Conservation (phyloP, 1,140 invertebrate species). For the Condylostylus longicornis region DNA sequence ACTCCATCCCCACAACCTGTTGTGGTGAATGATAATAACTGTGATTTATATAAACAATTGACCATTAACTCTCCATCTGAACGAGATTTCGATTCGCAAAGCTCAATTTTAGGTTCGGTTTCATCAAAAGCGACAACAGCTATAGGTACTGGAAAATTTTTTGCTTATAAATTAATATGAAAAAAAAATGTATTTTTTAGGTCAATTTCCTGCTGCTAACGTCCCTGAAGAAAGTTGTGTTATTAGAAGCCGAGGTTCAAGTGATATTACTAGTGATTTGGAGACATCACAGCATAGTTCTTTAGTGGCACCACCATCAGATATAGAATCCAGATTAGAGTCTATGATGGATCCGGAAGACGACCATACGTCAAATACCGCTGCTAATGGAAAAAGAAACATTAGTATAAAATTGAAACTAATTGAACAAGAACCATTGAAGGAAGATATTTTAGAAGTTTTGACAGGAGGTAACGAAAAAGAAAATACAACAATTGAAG, state of each 20-base stretch:
- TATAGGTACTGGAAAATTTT: too few relatives aligned
- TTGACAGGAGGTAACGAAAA: conserved; percentile 18
- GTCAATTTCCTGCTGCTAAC: conserved; percentile 2
- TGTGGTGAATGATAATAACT: conserved; percentile 29
- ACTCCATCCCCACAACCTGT: conserved; percentile 34
- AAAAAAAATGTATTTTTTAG: too few relatives aligned
- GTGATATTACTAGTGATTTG: conserved; percentile 28
- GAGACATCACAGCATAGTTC: conserved; percentile 31
- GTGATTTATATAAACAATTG: conserved; percentile 34
- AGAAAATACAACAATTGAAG: conserved; percentile 6
- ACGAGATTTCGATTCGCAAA: conserved; percentile 30
- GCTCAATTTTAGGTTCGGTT: conserved; percentile 29
- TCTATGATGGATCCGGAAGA: conserved; percentile 26
- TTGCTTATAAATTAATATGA: too few relatives aligned
- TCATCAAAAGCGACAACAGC: conserved; percentile 25
- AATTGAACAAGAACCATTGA: conserved; percentile 16
- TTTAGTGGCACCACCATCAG: conserved; percentile 28
- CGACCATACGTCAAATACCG: not conserved
- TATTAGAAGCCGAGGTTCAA: conserved; percentile 27
- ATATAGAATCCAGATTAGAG: conserved; percentile 27
- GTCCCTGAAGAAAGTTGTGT: conserved; percentile 28
- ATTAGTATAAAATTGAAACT: not conserved
- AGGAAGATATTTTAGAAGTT: conserved; percentile 28
- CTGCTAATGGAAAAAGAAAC: not conserved
- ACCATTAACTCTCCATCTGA: conserved; percentile 20